phyloP scores from a whole-genome alignment of 2,113 vertebrate species.

The Loxodonta africana region DNA sequence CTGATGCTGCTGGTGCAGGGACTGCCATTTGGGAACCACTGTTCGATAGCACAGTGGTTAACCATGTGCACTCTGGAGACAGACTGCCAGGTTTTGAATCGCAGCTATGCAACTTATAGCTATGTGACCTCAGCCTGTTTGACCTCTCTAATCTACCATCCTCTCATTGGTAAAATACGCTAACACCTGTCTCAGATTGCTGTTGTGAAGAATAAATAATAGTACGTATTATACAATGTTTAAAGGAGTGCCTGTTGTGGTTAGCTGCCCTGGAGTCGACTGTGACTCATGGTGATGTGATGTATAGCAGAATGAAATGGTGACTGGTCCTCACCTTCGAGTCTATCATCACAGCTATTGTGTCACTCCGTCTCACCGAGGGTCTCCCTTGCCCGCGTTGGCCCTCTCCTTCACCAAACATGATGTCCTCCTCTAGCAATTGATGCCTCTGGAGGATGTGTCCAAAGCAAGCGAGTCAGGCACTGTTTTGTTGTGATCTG shows the following conservation, averaged over 20 bases:
- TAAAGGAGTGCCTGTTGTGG: background rate
- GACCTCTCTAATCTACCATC: background rate
- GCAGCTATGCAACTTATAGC: background rate
- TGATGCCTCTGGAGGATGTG: background rate
- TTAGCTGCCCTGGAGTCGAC: background rate
- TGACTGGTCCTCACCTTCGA: background rate
- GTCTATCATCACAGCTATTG: background rate
- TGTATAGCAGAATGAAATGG: background rate
- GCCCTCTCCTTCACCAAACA: background rate
- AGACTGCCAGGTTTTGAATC: background rate
- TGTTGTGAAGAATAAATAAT: background rate
- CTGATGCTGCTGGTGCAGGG: rapidly evolving
- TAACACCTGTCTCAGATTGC: background rate
- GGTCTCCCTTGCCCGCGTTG: background rate
- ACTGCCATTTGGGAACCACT: background rate
- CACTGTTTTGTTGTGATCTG: background rate
- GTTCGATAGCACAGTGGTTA: rapidly evolving
- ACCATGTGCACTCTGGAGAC: background rate
- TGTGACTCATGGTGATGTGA: background rate
- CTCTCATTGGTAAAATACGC: background rate
- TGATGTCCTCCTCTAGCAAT: background rate
- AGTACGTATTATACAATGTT: background rate
- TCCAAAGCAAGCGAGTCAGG: background rate
- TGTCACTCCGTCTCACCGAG: background rate
- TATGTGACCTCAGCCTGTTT: background rate